Evolutionary conservation across 2,888 invertebrate genomes (phyloP), one percentile per base, ranked within the genome.

Genomic region (Schizaphis graminum): DNA sequence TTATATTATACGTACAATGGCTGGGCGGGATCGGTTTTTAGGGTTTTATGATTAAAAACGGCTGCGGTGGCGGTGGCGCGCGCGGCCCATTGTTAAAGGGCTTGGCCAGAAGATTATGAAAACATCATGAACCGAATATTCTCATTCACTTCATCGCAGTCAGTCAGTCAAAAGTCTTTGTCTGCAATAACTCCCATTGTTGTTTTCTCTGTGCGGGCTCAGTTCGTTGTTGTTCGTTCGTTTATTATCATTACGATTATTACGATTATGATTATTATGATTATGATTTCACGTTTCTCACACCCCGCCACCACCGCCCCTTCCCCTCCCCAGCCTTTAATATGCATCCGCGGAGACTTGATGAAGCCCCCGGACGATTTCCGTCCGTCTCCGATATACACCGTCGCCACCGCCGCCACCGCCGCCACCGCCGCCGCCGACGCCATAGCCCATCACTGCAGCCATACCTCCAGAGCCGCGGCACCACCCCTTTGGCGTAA

Each of bases 131-230:
- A 94, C 94, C 94, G 90, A 94, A 94, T 94, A 94, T 94, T 90
- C 90, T 94, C 94, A 90, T 90, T 93, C 93, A 47, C 89, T 90
- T 90, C 93, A 41, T 89, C 89, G 84, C 53, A 87, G 86, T 93
- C 94, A 94, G 93, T 94, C 93, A 94, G 94, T 94, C 94, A 94
- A 94, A 94, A 94, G 90, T 94, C 94, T 94, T 94, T 94, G 94
- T 94, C 90, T 94, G 94, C 94, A 35, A 91, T 41, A 94, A 94
- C 85, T 90, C 90, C 91, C 49, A 94, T 94, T 94, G 94, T 94
- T 86, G 89, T 90, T 41, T 87, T 87, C 87, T 92, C 92, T 56
- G 47, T 26, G 86, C 85, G 92, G 53, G 91, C 57, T 57, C 67
- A n/a, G 90, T 53, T 41, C 57, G 86, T 67, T 10, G 85, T 90